These are phyloP conservation scores for Recurvirostra avosetta DNA, from an alignment of 2,113 vertebrate genomes.

Conservation along the genomic window DNA sequence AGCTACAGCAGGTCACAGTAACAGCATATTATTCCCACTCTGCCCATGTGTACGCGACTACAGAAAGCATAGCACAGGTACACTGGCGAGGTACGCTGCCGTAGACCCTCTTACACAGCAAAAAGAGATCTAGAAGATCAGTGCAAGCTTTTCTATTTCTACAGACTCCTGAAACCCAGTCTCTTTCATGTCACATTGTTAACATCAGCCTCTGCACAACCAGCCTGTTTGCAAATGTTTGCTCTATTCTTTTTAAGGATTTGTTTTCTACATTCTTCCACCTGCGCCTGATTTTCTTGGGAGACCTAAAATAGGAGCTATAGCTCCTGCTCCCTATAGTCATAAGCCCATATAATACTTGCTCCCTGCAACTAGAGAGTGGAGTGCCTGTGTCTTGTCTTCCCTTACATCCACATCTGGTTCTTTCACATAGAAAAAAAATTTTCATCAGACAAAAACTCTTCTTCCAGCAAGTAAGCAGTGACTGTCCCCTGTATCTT, in stretches of 20 bases:
- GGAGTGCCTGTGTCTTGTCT: background rate
- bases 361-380: background rate
- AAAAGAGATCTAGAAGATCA: background rate
- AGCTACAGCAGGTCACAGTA: background rate
- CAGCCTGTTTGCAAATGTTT: background rate
- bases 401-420: background rate
- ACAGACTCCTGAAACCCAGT: background rate
- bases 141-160: background rate
- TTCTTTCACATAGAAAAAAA: background rate
- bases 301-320: background rate
- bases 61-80: background rate
- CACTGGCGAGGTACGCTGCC: background rate
- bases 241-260: background rate
- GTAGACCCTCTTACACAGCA: background rate
- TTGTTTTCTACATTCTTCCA: background rate
- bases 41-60: background rate
- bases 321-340: background rate
- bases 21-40: background rate
- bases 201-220: background rate
- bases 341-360: background rate
- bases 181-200: background rate
- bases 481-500: background rate
- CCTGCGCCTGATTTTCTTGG: background rate
- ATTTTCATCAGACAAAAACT: background rate
- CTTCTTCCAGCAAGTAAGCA: background rate